Conservation (phyloP, 53 echinoderm and acorn worm genomes). For the Hippasteria phrygiana region DNA sequence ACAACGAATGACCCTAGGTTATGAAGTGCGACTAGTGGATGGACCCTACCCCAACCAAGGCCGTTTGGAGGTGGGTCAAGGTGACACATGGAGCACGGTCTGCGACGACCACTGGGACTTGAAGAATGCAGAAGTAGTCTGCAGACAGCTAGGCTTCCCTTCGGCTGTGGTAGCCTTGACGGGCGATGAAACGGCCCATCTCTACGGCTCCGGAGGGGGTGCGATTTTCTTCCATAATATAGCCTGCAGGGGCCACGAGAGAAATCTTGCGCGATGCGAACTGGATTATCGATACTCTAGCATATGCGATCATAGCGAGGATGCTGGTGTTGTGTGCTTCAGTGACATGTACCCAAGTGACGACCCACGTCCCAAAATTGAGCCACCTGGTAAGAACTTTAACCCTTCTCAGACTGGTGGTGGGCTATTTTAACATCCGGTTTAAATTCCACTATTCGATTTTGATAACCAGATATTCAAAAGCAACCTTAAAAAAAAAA, state of each 20-base stretch:
- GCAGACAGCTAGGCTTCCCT: conserved; percentile 12
- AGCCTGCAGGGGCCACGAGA: conserved; percentile 5
- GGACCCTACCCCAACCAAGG: conserved; percentile 58
- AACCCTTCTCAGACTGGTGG: neutral
- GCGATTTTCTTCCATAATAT: neutral
- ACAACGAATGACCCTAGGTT: neutral
- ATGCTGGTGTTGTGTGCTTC: conserved; percentile 40
- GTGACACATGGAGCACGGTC: neutral
- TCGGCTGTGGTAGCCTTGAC: neutral
- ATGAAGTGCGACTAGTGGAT: neutral
- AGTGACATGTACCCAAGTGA: conserved; percentile 37
- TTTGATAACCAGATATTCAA: neutral
- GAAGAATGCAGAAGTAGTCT: conserved; percentile 1
- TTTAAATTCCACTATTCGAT: neutral
- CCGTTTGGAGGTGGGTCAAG: conserved; percentile 4
- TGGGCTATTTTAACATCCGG: too few relatives aligned
- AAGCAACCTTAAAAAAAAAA: neutral
- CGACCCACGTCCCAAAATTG: conserved; percentile 11
- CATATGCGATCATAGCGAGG: neutral
- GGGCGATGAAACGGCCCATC: neutral
- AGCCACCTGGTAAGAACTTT: neutral
- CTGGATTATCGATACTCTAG: neutral
- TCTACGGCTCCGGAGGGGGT: neutral
- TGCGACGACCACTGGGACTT: conserved; percentile 14
- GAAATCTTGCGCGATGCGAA: too few relatives aligned